These are phyloP conservation scores for Pantherophis vulpinus DNA, from an alignment of 2,797 vertebrate genomes.

Conservation along the genomic window DNA sequence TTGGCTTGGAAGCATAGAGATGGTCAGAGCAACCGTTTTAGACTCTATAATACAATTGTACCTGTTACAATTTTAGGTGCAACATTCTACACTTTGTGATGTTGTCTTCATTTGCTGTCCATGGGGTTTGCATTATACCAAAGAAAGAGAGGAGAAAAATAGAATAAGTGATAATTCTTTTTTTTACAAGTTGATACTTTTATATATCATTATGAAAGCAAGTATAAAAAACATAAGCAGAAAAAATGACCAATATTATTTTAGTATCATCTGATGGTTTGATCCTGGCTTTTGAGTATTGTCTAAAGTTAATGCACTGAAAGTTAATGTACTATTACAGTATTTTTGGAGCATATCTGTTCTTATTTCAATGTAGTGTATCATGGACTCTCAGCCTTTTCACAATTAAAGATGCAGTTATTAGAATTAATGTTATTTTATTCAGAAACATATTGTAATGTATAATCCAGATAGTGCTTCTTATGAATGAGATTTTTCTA, in stretches of 20 bases:
- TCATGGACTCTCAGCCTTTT: neutral
- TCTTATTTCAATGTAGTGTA: neutral
- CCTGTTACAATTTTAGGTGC: neutral
- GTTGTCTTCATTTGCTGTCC: no score
- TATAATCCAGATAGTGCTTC: neutral
- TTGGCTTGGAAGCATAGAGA: neutral
- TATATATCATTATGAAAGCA: neutral
- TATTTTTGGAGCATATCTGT: neutral
- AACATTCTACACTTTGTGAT: neutral
- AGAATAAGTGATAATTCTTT: neutral
- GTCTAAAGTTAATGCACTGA: neutral
- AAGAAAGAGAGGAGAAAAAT: neutral
- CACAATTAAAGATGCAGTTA: neutral
- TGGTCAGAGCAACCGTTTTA: neutral
- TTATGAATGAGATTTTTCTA: neutral
- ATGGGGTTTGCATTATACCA: neutral
- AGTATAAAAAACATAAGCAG: neutral
- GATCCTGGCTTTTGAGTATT: neutral
- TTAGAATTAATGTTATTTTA: neutral
- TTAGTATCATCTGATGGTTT: neutral
- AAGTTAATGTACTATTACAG: neutral
- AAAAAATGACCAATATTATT: neutral
- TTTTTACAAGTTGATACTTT: neutral
- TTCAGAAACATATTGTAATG: neutral
- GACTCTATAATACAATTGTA: neutral